These are phyloP conservation scores for Hoplodrina ambigua DNA, from an alignment of 2,888 invertebrate species.

Conservation along the genomic window DNA sequence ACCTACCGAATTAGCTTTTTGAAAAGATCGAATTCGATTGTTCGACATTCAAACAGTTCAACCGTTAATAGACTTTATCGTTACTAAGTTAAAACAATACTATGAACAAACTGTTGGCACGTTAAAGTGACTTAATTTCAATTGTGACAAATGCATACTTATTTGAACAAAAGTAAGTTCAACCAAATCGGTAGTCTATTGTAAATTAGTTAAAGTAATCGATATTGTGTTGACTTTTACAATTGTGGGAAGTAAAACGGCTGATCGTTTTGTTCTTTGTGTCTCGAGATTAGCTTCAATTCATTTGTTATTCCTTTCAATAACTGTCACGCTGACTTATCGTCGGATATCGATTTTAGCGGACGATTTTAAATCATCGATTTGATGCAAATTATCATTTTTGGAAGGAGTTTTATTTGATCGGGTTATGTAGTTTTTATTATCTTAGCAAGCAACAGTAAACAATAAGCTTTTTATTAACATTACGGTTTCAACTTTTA, in stretches of 20 bases:
- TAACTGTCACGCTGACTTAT: slow-evolving; percentile 29
- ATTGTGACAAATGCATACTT: slow-evolving; percentile 1
- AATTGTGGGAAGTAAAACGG: slow-evolving; percentile 37
- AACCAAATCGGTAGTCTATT: slow-evolving; percentile 9
- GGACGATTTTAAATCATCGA: background rate
- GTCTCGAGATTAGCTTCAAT: slow-evolving; percentile 21
- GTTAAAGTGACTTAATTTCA: background rate
- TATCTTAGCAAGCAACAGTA: too few relatives aligned
- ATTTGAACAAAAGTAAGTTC: background rate
- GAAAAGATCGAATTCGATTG: too few relatives aligned
- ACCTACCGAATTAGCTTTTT: too few relatives aligned
- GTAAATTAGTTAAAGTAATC: slow-evolving; percentile 27
- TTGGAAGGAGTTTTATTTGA: background rate
- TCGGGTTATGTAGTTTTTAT: too few relatives aligned
- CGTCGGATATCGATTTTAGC: background rate
- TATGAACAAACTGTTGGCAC: too few relatives aligned
- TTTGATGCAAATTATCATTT: background rate
- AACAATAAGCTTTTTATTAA: too few relatives aligned
- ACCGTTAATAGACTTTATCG: too few relatives aligned
- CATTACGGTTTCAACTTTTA: too few relatives aligned
- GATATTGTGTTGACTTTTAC: slow-evolving; percentile 37
- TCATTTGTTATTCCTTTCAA: slow-evolving; percentile 40
- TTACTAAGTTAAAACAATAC: too few relatives aligned
- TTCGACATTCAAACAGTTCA: too few relatives aligned
- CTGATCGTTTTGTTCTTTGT: slow-evolving; percentile 34